These are phyloP conservation scores for Torymus tubicola DNA, from an alignment of 2,888 invertebrate genomes.

Conservation along the genomic window DNA sequence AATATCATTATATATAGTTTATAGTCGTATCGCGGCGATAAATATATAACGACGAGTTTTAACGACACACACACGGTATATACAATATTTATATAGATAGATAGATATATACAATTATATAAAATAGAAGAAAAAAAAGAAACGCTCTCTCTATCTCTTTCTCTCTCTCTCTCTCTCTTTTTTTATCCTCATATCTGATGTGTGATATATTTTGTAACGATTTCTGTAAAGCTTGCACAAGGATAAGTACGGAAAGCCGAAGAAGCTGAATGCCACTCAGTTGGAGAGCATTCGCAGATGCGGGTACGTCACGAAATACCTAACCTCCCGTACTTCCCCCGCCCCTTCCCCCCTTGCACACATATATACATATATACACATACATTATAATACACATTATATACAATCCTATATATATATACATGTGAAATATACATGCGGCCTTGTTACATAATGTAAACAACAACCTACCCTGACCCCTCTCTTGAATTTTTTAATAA, in stretches of 20 bases:
- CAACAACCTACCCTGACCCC: too few species aligned
- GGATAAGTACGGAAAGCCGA: slow-evolving; percentile 90
- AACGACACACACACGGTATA: too few species aligned
- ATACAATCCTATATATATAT: too few species aligned
- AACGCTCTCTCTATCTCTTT: too few species aligned
- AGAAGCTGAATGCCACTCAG: slow-evolving; percentile 87
- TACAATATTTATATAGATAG: neutral
- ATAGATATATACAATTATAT: neutral
- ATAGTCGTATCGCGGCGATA: slow-evolving; percentile 8
- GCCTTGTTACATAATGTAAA: too few species aligned
- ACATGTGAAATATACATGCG: too few species aligned
- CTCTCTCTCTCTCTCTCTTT: too few species aligned
- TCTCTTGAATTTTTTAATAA: neutral
- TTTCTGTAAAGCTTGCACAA: slow-evolving; percentile 90
- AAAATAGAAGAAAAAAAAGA: slow-evolving; percentile 1
- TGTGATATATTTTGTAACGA: slow-evolving; percentile 64
- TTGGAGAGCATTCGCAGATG: slow-evolving; percentile 86
- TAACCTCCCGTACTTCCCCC: too few species aligned
- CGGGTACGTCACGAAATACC: slow-evolving; percentile 81
- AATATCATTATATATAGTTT: slow-evolving; percentile 43
- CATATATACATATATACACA: too few species aligned
- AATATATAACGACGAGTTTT: neutral
- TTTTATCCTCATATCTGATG: slow-evolving; percentile 61
- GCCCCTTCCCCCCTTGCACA: too few species aligned
- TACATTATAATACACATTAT: too few species aligned